These are phyloP conservation scores for Conistra vaccinii DNA, from an alignment of 2,888 invertebrate species.

Conservation along the genomic window DNA sequence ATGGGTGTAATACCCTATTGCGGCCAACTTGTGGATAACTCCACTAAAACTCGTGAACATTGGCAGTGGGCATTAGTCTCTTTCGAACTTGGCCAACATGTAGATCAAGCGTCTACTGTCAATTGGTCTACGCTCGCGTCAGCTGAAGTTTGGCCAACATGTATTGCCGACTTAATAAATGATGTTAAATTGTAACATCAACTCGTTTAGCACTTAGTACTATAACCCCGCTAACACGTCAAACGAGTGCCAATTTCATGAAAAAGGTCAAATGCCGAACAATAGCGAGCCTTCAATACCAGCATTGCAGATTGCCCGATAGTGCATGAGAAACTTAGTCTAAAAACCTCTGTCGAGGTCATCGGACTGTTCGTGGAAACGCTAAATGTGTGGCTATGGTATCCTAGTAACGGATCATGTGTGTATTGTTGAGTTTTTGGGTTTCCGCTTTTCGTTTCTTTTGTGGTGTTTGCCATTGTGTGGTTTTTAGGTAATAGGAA, in stretches of 20 bases:
- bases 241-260: conserved; percentile 41
- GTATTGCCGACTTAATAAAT: no score
- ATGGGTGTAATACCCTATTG: no score
- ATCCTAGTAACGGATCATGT: conserved; percentile 52
- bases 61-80: no score
- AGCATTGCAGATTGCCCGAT: conserved; percentile 62
- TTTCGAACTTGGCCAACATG: no score
- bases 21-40: no score
- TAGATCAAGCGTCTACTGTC: no score
- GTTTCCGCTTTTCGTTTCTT: conserved; percentile 47
- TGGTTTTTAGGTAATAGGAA: conserved; percentile 17
- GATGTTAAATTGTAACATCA: background rate
- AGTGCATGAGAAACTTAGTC: conserved; percentile 61
- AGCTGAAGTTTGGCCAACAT: no score
- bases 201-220: conserved; percentile 2
- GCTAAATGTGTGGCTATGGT: conserved; percentile 46
- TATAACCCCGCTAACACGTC: conserved; percentile 10
- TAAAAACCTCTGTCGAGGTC: conserved; percentile 61
- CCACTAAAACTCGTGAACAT: no score
- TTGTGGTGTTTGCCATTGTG: conserved; percentile 27
- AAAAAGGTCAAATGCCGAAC: conserved; percentile 61
- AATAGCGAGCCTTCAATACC: conserved; percentile 62
- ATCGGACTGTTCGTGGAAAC: conserved; percentile 47
- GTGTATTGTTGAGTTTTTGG: conserved; percentile 40
- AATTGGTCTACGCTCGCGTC: no score